Conservation (phyloP, 2,797 vertebrate genomes). For the Ctenopoma multispine region DNA sequence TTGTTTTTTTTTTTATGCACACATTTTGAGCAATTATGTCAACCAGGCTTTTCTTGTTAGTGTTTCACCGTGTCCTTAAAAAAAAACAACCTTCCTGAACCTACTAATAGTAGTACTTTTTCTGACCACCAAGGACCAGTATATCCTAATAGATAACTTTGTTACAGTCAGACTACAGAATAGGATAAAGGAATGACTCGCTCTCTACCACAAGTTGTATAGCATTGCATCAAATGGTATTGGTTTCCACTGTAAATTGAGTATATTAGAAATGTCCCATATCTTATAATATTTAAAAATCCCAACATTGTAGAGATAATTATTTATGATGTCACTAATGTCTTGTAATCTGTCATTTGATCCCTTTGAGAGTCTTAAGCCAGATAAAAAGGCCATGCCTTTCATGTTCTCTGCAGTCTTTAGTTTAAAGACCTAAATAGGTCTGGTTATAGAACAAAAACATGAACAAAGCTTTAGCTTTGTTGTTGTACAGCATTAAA, state of each 20-base stretch:
- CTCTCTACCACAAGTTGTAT: background rate
- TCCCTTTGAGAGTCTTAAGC: conserved; percentile 32
- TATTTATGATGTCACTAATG: conserved; percentile 48
- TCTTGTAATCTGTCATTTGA: conserved; percentile 52
- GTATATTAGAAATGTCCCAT: background rate
- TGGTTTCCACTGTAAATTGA: background rate
- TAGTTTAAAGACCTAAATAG: conserved; percentile 21
- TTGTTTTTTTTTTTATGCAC: too few relatives aligned
- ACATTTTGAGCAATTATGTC: background rate
- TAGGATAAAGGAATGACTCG: background rate
- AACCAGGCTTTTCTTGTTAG: background rate
- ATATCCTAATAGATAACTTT: conserved; percentile 35
- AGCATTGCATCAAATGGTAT: background rate
- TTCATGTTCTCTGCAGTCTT: conserved; percentile 22
- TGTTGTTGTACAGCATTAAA: background rate
- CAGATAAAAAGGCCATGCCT: conserved; percentile 47
- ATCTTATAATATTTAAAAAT: conserved; percentile 2
- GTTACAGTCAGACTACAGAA: background rate
- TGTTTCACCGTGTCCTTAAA: background rate
- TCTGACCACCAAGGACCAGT: conserved; percentile 65
- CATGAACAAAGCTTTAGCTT: conserved; percentile 21
- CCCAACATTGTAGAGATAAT: conserved; percentile 23
- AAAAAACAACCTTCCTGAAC: background rate
- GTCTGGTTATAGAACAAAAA: conserved; percentile 13
- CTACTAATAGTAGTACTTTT: conserved; percentile 43